These are phyloP conservation scores for Rhorus exstirpatorius DNA, from an alignment of 2,888 invertebrate genomes.

Conservation along the genomic window DNA sequence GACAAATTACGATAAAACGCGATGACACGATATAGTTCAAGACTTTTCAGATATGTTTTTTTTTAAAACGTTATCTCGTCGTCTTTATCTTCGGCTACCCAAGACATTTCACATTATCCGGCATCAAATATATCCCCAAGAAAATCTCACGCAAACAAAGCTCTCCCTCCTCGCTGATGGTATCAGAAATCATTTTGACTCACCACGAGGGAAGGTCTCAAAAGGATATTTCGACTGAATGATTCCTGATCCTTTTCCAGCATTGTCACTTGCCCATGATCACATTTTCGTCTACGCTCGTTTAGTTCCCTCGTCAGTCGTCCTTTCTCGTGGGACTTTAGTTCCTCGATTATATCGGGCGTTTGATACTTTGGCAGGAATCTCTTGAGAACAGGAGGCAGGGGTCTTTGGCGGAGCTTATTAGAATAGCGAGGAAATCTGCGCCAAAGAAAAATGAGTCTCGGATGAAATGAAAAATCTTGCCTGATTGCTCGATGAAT, in stretches of 20 bases:
- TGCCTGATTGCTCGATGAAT: too few species aligned
- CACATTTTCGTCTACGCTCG: conserved; percentile 57
- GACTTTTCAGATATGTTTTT: too few species aligned
- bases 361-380: conserved; percentile 75
- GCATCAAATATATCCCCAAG: too few species aligned
- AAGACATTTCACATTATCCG: too few species aligned
- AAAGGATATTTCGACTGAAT: conserved; percentile 46
- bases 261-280: conserved; percentile 40
- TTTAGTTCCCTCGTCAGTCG: conserved; percentile 73
- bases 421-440: conserved; percentile 43
- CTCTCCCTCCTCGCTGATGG: too few species aligned
- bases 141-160: too few species aligned
- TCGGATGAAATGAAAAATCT: background rate
- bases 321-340: conserved; percentile 75
- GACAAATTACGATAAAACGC: too few species aligned
- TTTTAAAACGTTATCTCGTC: too few species aligned
- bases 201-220: conserved; percentile 54
- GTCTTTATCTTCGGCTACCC: too few species aligned
- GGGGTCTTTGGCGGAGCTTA: conserved; percentile 20
- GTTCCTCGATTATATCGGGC: conserved; percentile 75
- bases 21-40: too few species aligned
- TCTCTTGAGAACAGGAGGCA: conserved; percentile 73
- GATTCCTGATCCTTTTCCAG: conserved; percentile 28
- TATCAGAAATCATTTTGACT: conserved; percentile 14
- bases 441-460: background rate